A percentile compares a stretch with the other conserved stretches of the same genome.
Conservation (phyloP, 1,140 invertebrate genomes). For the Bombus impatiens region DNA sequence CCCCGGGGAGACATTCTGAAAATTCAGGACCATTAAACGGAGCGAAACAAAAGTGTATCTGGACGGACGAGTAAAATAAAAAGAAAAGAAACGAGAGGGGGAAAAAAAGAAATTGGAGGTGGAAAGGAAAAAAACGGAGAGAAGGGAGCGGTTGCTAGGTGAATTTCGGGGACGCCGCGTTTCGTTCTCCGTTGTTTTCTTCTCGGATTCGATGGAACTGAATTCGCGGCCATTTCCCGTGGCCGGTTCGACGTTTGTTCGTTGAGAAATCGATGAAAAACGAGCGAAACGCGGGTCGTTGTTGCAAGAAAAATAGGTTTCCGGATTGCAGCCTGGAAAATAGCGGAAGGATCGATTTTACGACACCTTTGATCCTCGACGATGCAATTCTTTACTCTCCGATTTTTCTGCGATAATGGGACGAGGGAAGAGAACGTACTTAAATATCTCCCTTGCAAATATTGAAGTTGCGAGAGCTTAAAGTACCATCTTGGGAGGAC, state of each 20-base stretch:
- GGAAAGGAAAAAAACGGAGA: not conserved
- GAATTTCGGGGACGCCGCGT: not conserved
- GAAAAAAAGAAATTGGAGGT: not conserved
- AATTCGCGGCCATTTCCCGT: not conserved
- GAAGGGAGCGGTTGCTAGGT: not conserved
- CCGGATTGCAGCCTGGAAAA: not conserved
- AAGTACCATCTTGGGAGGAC: too few relatives aligned
- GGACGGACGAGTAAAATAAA: slow-evolving; percentile 16
- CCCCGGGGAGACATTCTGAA: slow-evolving; percentile 55
- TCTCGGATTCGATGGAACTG: not conserved
- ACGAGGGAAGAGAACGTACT: too few relatives aligned
- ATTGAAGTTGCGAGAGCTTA: too few relatives aligned
- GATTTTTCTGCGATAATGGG: too few relatives aligned
- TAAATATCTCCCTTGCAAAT: too few relatives aligned
- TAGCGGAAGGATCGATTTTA: not conserved
- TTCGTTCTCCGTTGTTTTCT: not conserved
- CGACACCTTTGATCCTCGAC: not conserved
- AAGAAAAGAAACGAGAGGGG: not conserved
- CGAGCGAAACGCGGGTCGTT: not conserved
- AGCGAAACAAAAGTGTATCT: slow-evolving; percentile 55
- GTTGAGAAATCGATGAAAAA: not conserved
- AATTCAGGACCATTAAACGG: slow-evolving; percentile 61
- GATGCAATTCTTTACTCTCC: too few relatives aligned
- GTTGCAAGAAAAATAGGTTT: not conserved
- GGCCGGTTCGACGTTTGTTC: not conserved